Base-by-base conservation (phyloP, 1,140 invertebrate genomes). In the Hyposmocoma kahamanoa region DNA sequence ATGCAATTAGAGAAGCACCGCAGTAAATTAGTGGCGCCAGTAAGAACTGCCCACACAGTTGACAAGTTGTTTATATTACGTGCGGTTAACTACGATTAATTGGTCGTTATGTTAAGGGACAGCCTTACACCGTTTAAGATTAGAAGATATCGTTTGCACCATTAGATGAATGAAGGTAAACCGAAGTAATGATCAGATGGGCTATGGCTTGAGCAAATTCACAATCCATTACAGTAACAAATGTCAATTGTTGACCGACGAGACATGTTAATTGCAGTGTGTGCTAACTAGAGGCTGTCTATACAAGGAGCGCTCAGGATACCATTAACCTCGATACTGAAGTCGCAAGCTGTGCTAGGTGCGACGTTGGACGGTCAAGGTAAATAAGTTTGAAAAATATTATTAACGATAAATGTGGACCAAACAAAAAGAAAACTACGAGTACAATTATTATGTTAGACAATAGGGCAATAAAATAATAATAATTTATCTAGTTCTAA, bases 321-420 rank as follows among this genome's bases (percentile, higher is more conserved):
- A 59, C 46, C 36, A 59, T 58, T 67, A 72, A 72, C 74, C 74
- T 80, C 71, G 67, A 63, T 72, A 76, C 61, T 60, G 74, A 83
- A 83, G 76, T 77, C 62, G 42, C 67, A 52, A 54, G 56, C 62
- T 67, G 62, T 58, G 65, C 59, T 64, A 1, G 56, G 58, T 54
- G 59, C 41, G 17, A 45, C 47, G 53, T 47, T 60, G 66, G 66
- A 73, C 63, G 72, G 76, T 79, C 79, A 83, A 83, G 79, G 76
- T 64, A 63, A 72, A 63, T 68, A 50, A 57, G 58, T 68, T 32
- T 58, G 59, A 43, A 34, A 10, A 22, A 48, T 22, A 48, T 48
- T 48, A 34, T n/a, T n/a, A n/a, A n/a, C n/a, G n/a, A n/a, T n/a
- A n/a, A n/a, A n/a, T n/a, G n/a, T n/a, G n/a, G n/a, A n/a, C n/a